Evolutionary conservation across 2,797 vertebrate genomes (phyloP), one percentile per base, ranked within the genome.

Genomic region (Rhadinocentrus ornatus): DNA sequence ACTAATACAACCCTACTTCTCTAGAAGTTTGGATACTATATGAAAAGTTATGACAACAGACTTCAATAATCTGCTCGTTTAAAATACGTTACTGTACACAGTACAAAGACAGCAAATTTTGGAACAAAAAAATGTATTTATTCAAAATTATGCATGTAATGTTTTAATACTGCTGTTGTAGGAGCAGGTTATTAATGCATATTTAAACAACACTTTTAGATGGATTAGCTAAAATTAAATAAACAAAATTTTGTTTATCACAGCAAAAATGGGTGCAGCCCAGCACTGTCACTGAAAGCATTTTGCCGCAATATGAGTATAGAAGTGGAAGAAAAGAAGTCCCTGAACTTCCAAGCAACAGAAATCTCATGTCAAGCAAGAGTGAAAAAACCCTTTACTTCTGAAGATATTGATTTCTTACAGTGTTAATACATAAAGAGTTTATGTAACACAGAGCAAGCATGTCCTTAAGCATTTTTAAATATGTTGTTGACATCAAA

Each of bases 1-100:
- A 72, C 57, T 41, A 59, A 46, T 64, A 29, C 29, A 52, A 59
- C 6, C 10, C 29, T 63, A 4, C 48, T 50, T 46, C 27, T 52
- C 24, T 27, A 31, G 46, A 55, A 54, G 18, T 39, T n/a, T 8
- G 15, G n/a, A 20, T 52, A 2, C 15, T 22, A 24, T 22, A 15
- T 46, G 9, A 53, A 39, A 52, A 9, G 11, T 63, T 6, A 6
- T 44, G 34, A 50, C 9, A 56, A 20, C 24, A 67, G 15, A 32
- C 20, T 44, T 13, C 1, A 20, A 58, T 58, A 18, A 50, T 59
- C 20, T 50, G 11, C 22, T 10, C 22, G 53, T 29, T 52, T 35
- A 18, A 37, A 37, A 69, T 35, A 6, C 18, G 12, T 4, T 7
- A 34, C 39, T 34, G 6, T n/a, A 29, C n/a, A 24, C 18, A 18